A percentile compares a stretch with the other conserved stretches of the same genome.
These are phyloP conservation scores for Sogatella furcifera DNA, from an alignment of 1,140 invertebrate species.

Conservation along the genomic window DNA sequence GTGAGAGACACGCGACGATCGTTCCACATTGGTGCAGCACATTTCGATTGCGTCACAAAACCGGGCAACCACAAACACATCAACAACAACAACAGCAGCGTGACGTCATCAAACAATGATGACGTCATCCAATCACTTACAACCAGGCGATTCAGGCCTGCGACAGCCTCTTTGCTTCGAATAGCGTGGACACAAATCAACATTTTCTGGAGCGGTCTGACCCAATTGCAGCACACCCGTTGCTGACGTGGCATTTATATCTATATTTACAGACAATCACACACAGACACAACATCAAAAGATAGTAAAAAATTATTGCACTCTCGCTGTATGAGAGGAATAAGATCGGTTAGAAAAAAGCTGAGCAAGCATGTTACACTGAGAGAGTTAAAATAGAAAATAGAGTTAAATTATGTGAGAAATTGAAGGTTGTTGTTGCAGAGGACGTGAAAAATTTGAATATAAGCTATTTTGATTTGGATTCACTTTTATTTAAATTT, in stretches of 20 bases:
- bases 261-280: background rate
- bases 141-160: background rate
- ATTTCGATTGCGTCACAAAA: background rate
- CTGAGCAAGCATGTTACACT: too few relatives aligned
- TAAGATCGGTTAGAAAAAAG: too few relatives aligned
- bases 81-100: background rate
- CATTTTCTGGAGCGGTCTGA: background rate
- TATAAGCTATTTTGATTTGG: too few relatives aligned
- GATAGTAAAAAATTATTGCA: too few relatives aligned
- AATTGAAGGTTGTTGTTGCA: too few relatives aligned
- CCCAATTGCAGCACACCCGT: background rate
- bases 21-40: background rate
- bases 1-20: too few relatives aligned
- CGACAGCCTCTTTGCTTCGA: conserved; percentile 5
- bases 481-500: too few relatives aligned
- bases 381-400: too few relatives aligned
- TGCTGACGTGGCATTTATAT: background rate
- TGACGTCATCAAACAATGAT: background rate
- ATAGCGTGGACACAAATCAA: conserved; percentile 8
- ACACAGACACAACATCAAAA: too few relatives aligned
- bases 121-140: conserved; percentile 6
- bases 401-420: too few relatives aligned
- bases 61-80: background rate
- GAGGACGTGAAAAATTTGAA: too few relatives aligned
- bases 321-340: too few relatives aligned